phyloP scores from a whole-genome alignment of 2,888 invertebrate genomes.

The Lobophora halterata region DNA sequence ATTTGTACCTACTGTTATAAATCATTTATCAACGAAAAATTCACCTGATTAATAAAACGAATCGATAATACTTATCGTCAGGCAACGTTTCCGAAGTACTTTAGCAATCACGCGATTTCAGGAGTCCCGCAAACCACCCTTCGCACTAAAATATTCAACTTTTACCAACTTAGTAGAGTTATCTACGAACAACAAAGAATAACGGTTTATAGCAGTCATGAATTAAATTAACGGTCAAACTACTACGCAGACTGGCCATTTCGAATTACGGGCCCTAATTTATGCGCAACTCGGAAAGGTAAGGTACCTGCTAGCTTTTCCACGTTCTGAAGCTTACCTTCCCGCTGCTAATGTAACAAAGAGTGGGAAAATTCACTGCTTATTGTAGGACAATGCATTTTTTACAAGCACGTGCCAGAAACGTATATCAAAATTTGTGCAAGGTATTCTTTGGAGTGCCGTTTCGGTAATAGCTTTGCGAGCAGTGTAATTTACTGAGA shows the following conservation, averaged over 20 bases:
- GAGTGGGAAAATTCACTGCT: slow-evolving; percentile 30
- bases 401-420: slow-evolving; percentile 28
- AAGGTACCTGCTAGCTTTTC: slow-evolving; percentile 21
- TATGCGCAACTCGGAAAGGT: slow-evolving; percentile 27
- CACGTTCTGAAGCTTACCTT: slow-evolving; percentile 21
- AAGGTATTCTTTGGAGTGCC: slow-evolving; percentile 38
- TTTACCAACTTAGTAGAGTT: slow-evolving; percentile 15
- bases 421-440: slow-evolving; percentile 42
- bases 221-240: slow-evolving; percentile 33
- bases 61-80: slow-evolving; percentile 22
- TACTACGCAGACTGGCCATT: slow-evolving; percentile 29
- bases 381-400: slow-evolving; percentile 29
- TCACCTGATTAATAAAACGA: slow-evolving; percentile 12
- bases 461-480: slow-evolving; percentile 35
- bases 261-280: slow-evolving; percentile 30
- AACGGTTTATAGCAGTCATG: slow-evolving; percentile 29
- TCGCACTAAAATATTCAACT: slow-evolving; percentile 13
- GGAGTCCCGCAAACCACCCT: slow-evolving; percentile 3
- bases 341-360: slow-evolving; percentile 26
- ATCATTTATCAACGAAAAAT: slow-evolving; percentile 13
- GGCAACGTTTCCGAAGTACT: slow-evolving; percentile 20
- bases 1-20: slow-evolving; percentile 7
- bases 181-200: slow-evolving; percentile 20
- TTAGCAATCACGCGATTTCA: slow-evolving; percentile 26
- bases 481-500: slow-evolving; percentile 41